phyloP scores from a whole-genome alignment of 2,797 vertebrate genomes.

The Anniella stebbinsi region DNA sequence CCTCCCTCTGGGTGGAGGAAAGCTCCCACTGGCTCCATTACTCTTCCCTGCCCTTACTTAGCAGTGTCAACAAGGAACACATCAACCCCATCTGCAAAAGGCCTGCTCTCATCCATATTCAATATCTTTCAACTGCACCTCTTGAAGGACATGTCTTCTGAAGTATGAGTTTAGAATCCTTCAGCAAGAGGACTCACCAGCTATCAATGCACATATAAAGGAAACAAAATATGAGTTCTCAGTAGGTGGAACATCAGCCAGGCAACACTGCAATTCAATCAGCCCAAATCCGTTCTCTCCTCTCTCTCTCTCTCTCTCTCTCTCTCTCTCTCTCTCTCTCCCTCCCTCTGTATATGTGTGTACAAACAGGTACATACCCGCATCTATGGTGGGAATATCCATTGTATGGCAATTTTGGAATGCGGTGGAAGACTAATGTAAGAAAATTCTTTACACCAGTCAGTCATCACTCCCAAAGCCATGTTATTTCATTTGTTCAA shows the following conservation, averaged over 20 bases:
- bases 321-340: too few relatives aligned
- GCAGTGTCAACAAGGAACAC: neutral
- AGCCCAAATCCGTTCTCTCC: too few relatives aligned
- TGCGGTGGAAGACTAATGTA: neutral
- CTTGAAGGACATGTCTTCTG: neutral
- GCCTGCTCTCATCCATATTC: neutral
- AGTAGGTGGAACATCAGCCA: neutral
- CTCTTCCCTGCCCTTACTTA: neutral
- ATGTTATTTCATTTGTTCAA: neutral
- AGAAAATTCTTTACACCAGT: neutral
- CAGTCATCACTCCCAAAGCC: neutral
- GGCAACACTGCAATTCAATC: too few relatives aligned
- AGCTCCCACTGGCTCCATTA: neutral
- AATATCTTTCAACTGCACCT: neutral
- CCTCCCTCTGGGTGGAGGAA: neutral
- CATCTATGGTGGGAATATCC: neutral
- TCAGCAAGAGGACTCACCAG: too few relatives aligned
- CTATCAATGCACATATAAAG: neutral
- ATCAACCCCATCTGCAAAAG: neutral
- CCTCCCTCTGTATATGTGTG: too few relatives aligned
- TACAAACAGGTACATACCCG: neutral
- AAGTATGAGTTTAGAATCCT: neutral
- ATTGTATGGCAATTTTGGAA: neutral
- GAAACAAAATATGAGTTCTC: neutral
- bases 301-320: too few relatives aligned